Evolutionary conservation across 2,113 vertebrate genomes (phyloP), one percentile per base, ranked within the genome.

Genomic region (Calidris pygmaea): DNA sequence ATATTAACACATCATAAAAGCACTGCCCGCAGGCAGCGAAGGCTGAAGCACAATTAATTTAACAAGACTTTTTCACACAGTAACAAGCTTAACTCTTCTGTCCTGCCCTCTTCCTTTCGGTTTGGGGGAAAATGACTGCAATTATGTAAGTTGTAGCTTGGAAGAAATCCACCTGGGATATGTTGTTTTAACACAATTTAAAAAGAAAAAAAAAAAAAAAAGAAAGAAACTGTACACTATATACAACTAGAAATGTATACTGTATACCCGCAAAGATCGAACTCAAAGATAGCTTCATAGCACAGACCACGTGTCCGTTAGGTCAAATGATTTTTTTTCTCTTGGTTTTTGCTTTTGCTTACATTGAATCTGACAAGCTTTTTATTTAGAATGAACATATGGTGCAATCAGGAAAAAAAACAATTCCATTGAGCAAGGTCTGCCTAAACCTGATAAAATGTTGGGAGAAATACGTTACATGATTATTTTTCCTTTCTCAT

Each of bases 41-140:
- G 96, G 77, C 96, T 96, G 96, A 98, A 98, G 98, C 98, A 98
- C 98, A 98, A 98, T 96, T 98, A 96, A 97, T 95, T 96, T 95
- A 96, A 95, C 87, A 47, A 73, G 95, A 97, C 94, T 95, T 97
- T 77, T 92, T 93, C 96, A 76, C 89, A 67, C 95, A 77, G 55
- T 95, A 48, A 97, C 95, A 95, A 95, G 91, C 93, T 97, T 92
- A 63, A 67, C 39, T 80, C 68, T 87, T 67, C 48, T 55, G 30
- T 92, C 82, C 53, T 91, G 32, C 53, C 35, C 84, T 89, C 90
- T 85, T 74, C 45, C 41, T 94, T 93, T 93, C 39, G 9, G 53
- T 92, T 80, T 95, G 48, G 73, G 62, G 45, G 63, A 78, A 92
- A 92, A 94, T 66, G 58, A 92, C 85, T 92, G 80, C 92, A 91